Conservation (phyloP, 2,797 vertebrate genomes). For the Sebastes trivittatus region DNA sequence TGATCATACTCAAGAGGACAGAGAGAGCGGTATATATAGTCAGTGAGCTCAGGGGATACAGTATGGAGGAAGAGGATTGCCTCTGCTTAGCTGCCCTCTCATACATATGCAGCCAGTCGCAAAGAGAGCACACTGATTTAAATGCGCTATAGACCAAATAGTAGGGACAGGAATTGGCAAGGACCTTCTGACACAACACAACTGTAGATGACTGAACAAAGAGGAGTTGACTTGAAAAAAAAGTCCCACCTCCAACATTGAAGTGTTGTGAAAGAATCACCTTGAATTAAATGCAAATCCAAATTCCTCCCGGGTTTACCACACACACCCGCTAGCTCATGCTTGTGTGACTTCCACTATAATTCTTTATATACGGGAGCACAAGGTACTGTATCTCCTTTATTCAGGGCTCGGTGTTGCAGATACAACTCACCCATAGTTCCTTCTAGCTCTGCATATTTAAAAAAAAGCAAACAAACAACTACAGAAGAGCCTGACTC, state of each 20-base stretch:
- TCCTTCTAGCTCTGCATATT: conserved; percentile 3
- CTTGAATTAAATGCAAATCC: conserved; percentile 27
- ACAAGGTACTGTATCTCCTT: conserved; percentile 6
- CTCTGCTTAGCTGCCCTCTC: conserved; percentile 32
- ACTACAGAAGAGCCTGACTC: background rate
- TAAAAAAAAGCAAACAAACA: conserved; percentile 15
- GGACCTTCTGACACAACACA: background rate
- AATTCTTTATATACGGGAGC: conserved; percentile 42
- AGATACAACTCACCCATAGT: background rate
- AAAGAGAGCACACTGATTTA: conserved; percentile 2
- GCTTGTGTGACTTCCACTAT: conserved; percentile 15
- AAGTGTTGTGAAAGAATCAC: background rate
- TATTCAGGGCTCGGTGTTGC: conserved; percentile 4
- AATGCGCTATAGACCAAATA: background rate
- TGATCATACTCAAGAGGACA: conserved; percentile 26
- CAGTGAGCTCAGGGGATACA: background rate
- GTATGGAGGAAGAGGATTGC: background rate
- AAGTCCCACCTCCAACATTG: background rate
- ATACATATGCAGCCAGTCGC: conserved; percentile 45
- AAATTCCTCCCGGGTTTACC: background rate
- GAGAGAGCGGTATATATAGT: background rate
- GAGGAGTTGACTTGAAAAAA: background rate
- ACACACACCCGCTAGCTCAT: background rate
- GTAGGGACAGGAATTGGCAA: background rate
- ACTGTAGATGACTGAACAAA: background rate